Conservation (phyloP, 92 coral and sea anemone species). For the Siderastrea radians region DNA sequence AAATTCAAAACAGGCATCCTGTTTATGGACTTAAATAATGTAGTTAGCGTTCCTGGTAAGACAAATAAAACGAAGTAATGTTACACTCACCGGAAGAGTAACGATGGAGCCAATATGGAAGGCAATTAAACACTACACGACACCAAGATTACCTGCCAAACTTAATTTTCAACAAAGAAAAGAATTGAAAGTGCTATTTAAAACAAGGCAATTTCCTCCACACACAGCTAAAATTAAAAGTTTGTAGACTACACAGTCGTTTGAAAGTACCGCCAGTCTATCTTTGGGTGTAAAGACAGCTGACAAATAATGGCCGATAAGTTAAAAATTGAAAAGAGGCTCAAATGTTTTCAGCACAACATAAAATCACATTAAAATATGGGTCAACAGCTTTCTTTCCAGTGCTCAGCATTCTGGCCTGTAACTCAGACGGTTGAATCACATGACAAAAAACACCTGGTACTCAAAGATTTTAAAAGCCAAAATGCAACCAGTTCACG, state of each 20-base stretch:
- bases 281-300: neutral
- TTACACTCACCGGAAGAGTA: neutral
- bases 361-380: neutral
- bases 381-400: neutral
- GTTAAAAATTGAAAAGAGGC: neutral
- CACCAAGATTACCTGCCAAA: neutral
- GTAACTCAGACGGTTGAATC: neutral
- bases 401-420: neutral
- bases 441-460: too few species aligned
- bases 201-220: slow-evolving; percentile 2
- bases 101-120: neutral
- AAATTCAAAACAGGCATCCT: neutral
- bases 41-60: neutral
- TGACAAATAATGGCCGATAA: neutral
- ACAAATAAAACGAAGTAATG: neutral
- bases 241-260: neutral
- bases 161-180: neutral
- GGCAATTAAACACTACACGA: neutral
- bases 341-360: neutral
- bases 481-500: neutral
- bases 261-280: slow-evolving; percentile 8
- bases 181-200: neutral
- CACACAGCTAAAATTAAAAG: neutral
- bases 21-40: neutral
- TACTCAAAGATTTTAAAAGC: neutral